Conservation (phyloP, 2,797 vertebrate species). For the Allobates femoralis region DNA sequence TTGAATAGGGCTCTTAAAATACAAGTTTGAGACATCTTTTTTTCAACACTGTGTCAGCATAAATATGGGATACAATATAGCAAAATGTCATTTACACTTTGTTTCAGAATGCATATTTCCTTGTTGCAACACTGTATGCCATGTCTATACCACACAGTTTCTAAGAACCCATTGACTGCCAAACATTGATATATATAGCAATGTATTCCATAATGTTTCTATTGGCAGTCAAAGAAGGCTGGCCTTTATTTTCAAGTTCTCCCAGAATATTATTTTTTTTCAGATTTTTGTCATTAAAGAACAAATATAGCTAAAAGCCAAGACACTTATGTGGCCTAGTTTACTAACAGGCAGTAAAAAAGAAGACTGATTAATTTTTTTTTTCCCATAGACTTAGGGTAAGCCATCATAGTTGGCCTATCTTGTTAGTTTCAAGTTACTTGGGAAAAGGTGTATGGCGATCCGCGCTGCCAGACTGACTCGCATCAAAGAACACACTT, state of each 20-base stretch:
- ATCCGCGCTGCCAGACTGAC: too few relatives aligned
- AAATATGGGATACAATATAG: conserved; percentile 28
- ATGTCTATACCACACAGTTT: conserved; percentile 9
- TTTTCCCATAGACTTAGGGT: too few relatives aligned
- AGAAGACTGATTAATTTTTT: too few relatives aligned
- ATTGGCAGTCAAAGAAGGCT: conserved; percentile 4
- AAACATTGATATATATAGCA: not conserved
- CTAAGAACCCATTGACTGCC: conserved; percentile 17
- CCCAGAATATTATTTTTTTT: not conserved
- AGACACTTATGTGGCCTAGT: not conserved
- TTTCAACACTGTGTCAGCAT: conserved; percentile 65
- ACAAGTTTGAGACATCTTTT: conserved; percentile 68
- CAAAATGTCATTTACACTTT: not conserved
- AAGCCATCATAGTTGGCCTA: too few relatives aligned
- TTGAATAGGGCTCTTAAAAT: conserved; percentile 45
- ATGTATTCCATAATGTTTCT: not conserved
- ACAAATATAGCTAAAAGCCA: not conserved
- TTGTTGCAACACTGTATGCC: conserved; percentile 16
- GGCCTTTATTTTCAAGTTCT: conserved; percentile 40
- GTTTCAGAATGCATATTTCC: not conserved
- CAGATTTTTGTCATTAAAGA: not conserved
- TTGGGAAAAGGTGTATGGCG: too few relatives aligned
- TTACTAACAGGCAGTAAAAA: not conserved
- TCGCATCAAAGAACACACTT: too few relatives aligned
- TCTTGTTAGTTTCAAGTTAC: too few relatives aligned